phyloP scores from a whole-genome alignment of 1,140 invertebrate genomes.

The Drosophila lowei region DNA sequence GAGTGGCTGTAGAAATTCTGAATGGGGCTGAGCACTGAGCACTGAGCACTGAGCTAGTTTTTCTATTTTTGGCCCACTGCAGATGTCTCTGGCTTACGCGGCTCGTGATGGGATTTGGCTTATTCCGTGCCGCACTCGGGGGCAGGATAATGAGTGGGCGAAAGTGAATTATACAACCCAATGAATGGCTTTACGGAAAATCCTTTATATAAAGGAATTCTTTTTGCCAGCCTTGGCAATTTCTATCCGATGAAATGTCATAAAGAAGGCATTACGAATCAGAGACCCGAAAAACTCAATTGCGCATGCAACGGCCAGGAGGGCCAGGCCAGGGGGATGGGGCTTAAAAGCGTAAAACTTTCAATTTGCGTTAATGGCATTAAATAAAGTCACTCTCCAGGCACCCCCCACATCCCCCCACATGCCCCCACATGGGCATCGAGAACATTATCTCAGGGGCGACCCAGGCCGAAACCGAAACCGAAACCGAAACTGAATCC shows the following conservation, averaged over 20 bases:
- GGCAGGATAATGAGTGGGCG: conserved; percentile 35
- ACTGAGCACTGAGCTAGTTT: conserved; percentile 60
- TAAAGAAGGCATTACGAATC: conserved; percentile 46
- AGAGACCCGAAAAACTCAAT: conserved; percentile 64
- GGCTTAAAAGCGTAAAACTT: conserved; percentile 73
- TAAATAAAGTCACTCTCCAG: conserved; percentile 73
- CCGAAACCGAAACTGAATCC: conserved; percentile 12
- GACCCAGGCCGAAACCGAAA: conserved; percentile 4
- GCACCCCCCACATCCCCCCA: neutral
- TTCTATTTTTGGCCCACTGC: conserved; percentile 41
- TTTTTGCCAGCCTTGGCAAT: conserved; percentile 5
- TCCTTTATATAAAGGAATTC: conserved; percentile 20
- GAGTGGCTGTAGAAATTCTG: conserved; percentile 60
- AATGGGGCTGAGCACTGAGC: conserved; percentile 45
- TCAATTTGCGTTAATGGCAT: conserved; percentile 81
- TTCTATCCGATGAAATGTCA: conserved; percentile 38
- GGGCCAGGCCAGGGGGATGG: conserved; percentile 18
- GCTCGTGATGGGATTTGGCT: conserved; percentile 20
- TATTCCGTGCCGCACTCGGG: neutral
- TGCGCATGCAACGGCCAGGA: conserved; percentile 68
- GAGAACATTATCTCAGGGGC: conserved; percentile 28
- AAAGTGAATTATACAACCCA: conserved; percentile 36
- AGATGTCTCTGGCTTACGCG: neutral
- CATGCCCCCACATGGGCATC: neutral
- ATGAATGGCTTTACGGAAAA: conserved; percentile 30